Conservation (phyloP, 2,888 invertebrate genomes). For the Caenorhabditis drosophilae region DNA sequence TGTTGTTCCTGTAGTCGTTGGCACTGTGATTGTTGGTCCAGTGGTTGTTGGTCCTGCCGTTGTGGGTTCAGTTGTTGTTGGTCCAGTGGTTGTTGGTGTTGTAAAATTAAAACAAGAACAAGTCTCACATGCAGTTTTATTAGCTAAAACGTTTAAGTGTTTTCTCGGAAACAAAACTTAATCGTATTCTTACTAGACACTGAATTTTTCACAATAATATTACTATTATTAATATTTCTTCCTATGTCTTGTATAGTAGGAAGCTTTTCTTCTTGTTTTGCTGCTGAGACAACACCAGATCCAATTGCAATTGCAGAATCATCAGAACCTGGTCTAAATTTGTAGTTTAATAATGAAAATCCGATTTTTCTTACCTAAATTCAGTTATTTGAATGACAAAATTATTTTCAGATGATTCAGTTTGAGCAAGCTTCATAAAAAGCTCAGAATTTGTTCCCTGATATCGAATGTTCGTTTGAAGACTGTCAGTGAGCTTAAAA, state of each 20-base stretch:
- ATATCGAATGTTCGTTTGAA: no score
- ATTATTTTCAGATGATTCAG: slow-evolving; percentile 7
- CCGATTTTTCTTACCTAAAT: slow-evolving; percentile 8
- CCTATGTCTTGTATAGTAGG: not conserved
- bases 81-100: not conserved
- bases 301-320: slow-evolving; percentile 1
- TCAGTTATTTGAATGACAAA: slow-evolving; percentile 7
- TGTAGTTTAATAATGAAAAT: not conserved
- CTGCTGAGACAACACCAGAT: slow-evolving; percentile 9
- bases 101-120: not conserved
- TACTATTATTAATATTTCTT: not conserved
- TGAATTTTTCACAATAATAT: not conserved
- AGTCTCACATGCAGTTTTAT: not conserved
- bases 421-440: no score
- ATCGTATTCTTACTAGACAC: not conserved
- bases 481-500: no score
- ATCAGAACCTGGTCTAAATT: slow-evolving; percentile 2
- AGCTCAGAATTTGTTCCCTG: no score
- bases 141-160: no score
- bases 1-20: not conserved
- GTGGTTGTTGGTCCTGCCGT: not conserved
- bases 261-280: not conserved
- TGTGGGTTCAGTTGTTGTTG: not conserved
- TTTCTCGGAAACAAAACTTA: no score
- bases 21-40: not conserved